Evolutionary conservation across 1,140 invertebrate species (phyloP).

Genomic region (Antheraea pernyi): DNA sequence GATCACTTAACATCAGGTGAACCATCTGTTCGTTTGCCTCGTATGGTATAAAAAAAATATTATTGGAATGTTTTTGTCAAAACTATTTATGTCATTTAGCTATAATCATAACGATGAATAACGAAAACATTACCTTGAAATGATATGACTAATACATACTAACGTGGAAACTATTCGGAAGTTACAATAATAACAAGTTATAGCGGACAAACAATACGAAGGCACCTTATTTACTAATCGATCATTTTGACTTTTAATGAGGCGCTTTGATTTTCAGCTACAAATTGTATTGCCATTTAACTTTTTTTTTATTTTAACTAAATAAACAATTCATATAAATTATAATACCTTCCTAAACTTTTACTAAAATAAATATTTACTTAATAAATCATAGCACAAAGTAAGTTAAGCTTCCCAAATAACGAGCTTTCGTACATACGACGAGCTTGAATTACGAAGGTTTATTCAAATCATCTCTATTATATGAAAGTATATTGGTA

Average conservation of each 20-base stretch:
- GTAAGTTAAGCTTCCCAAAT: background rate
- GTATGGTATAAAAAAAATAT: too few species aligned
- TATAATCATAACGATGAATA: conserved; percentile 5
- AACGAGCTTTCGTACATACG: conserved; percentile 18
- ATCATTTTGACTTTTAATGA: background rate
- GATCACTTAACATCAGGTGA: too few species aligned
- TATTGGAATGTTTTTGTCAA: background rate
- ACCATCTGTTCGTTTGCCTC: too few species aligned
- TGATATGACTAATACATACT: conserved; percentile 8
- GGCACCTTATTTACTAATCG: background rate
- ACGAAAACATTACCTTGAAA: conserved; percentile 7
- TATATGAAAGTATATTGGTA: conserved; percentile 34
- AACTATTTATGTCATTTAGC: background rate
- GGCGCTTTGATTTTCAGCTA: background rate
- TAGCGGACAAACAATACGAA: background rate
- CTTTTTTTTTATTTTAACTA: too few species aligned
- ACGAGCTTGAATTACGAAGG: conserved; percentile 7
- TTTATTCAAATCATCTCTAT: conserved; percentile 24
- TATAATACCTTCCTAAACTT: background rate
- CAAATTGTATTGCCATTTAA: background rate
- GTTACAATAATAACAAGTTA: conserved; percentile 5
- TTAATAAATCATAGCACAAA: background rate
- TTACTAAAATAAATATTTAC: background rate
- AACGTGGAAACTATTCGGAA: conserved; percentile 6
- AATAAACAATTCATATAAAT: background rate